phyloP scores from a whole-genome alignment of 2,113 vertebrate species.

The Clarias macrocephalus region DNA sequence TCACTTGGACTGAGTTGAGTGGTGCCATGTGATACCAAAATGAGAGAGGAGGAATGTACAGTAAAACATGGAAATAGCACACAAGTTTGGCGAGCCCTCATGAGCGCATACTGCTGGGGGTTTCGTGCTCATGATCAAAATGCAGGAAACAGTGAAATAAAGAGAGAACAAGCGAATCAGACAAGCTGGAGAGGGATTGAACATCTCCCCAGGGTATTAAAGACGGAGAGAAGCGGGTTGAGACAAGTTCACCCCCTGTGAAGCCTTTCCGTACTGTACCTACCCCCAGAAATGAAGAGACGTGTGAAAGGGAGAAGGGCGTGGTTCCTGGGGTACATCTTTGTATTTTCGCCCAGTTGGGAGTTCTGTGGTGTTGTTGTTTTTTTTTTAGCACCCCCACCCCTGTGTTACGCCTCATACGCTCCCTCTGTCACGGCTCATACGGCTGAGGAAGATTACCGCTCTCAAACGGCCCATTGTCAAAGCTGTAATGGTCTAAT shows the following conservation, averaged over 20 bases:
- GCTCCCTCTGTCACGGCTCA: conserved; percentile 34
- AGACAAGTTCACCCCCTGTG: conserved; percentile 46
- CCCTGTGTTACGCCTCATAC: neutral
- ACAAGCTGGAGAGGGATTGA: conserved; percentile 39
- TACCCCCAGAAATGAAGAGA: conserved; percentile 22
- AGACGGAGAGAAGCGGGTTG: conserved; percentile 57
- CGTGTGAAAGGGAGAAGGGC: neutral
- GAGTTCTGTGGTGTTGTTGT: neutral
- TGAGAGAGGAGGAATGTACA: neutral
- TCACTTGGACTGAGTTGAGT: neutral
- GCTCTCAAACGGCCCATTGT: conserved; percentile 29
- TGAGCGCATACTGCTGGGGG: neutral
- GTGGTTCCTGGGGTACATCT: conserved; percentile 29
- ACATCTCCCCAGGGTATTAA: conserved; percentile 61
- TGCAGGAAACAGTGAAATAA: neutral
- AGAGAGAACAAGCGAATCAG: conserved; percentile 38
- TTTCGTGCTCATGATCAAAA: neutral
- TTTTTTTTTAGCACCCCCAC: conserved; percentile 18
- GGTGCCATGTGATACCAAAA: neutral
- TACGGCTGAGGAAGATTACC: conserved; percentile 40
- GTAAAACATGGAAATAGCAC: neutral
- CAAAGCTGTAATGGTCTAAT: conserved; percentile 45
- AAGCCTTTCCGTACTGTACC: conserved; percentile 14
- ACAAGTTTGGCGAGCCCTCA: neutral
- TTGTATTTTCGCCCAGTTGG: conserved; percentile 26